Evolutionary conservation across 2,113 vertebrate species (phyloP).

Genomic region (Poeciliopsis retropinna): DNA sequence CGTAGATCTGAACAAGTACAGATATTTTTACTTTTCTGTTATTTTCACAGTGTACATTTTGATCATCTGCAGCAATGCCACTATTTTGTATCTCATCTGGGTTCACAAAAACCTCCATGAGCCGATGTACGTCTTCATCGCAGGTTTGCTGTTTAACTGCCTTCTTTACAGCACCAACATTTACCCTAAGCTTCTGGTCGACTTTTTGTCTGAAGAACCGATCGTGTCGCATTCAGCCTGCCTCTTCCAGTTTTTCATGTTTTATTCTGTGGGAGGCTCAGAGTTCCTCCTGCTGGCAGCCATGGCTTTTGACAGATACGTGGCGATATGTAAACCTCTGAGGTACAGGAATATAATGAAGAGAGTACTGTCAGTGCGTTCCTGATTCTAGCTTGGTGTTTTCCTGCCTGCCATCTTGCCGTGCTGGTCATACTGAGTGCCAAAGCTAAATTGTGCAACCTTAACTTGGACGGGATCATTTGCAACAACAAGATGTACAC

Average conservation of each 20-base stretch:
- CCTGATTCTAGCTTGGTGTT: slow-evolving; percentile 17
- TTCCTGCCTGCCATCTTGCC: slow-evolving; percentile 3
- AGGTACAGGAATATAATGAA: slow-evolving; percentile 28
- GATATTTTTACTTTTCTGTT: slow-evolving; percentile 20
- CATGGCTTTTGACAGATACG: slow-evolving; percentile 28
- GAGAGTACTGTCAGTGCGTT: neutral
- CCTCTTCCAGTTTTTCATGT: neutral
- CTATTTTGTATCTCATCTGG: slow-evolving; percentile 11
- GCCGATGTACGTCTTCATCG: slow-evolving; percentile 27
- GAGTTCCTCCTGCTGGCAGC: slow-evolving; percentile 12
- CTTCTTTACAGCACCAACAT: neutral
- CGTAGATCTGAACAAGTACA: slow-evolving; percentile 16
- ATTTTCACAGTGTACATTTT: slow-evolving; percentile 11
- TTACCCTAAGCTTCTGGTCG: slow-evolving; percentile 5
- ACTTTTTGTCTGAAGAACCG: slow-evolving; percentile 19
- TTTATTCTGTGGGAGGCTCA: neutral
- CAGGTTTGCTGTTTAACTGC: slow-evolving; percentile 13
- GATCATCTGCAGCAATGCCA: slow-evolving; percentile 20
- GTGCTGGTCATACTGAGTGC: neutral
- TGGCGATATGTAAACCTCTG: slow-evolving; percentile 28
- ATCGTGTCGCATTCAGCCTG: neutral
- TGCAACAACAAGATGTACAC: slow-evolving; percentile 23
- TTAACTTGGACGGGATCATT: slow-evolving; percentile 24
- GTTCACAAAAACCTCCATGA: neutral
- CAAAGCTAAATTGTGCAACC: neutral